Evolutionary conservation across 1,140 invertebrate species (phyloP).

Genomic region (Drosophila truncata): DNA sequence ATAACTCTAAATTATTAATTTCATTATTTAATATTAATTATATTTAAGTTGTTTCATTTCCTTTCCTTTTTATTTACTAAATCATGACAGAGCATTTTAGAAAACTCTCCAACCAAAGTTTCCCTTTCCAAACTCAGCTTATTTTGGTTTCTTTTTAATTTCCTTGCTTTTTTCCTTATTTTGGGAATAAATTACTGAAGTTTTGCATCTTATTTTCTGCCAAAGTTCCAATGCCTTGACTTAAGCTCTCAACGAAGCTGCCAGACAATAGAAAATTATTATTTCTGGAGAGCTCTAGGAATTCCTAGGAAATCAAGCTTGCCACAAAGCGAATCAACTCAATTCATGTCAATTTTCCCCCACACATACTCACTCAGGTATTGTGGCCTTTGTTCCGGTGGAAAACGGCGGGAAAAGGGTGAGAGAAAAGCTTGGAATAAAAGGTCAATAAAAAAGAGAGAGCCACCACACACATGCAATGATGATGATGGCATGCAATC

Average conservation of each 20-base stretch:
- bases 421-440: constrained; percentile 19
- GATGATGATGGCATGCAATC: constrained; percentile 40
- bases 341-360: constrained; percentile 54
- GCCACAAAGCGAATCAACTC: constrained; percentile 44
- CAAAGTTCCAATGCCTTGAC: constrained; percentile 8
- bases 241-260: constrained; percentile 12
- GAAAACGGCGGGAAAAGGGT: constrained; percentile 12
- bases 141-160: constrained; percentile 30
- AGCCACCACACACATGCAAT: constrained; percentile 21
- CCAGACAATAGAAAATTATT: constrained; percentile 31
- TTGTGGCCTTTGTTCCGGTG: constrained; percentile 34
- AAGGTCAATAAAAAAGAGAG: constrained; percentile 39
- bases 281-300: constrained; percentile 1
- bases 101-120: not conserved
- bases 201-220: constrained; percentile 28
- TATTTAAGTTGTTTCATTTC: not conserved
- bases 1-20: not conserved
- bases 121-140: not conserved
- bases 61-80: not conserved
- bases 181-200: constrained; percentile 36
- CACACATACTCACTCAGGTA: not conserved
- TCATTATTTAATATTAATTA: not conserved
- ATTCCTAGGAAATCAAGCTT: constrained; percentile 31
- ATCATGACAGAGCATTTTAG: not conserved
- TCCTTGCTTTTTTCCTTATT: constrained; percentile 3